Conservation (phyloP, 2,113 vertebrate genomes). For the Todiramphus saurophagus region DNA sequence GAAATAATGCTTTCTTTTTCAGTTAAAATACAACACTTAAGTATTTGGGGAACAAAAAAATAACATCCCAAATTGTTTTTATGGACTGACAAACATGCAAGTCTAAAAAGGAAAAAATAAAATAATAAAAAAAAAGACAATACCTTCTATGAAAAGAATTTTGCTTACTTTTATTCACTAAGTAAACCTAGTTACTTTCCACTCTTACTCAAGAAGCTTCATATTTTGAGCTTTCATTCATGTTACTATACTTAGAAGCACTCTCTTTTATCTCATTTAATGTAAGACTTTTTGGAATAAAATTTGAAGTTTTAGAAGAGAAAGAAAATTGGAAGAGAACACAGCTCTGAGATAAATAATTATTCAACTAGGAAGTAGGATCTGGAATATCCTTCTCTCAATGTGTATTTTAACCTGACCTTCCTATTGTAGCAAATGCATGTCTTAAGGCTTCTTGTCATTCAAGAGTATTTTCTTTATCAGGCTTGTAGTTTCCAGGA, state of each 20-base stretch:
- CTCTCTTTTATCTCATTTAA: not conserved
- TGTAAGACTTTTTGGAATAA: not conserved
- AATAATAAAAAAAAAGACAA: not conserved
- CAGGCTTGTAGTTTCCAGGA: not conserved
- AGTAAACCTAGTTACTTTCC: not conserved
- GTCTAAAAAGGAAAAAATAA: not conserved
- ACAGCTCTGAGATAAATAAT: not conserved
- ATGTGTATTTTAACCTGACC: not conserved
- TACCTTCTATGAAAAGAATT: not conserved
- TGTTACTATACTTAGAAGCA: not conserved
- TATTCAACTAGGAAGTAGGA: not conserved
- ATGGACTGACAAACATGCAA: not conserved
- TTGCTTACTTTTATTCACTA: not conserved
- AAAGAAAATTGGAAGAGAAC: not conserved
- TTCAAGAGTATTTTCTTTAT: not conserved
- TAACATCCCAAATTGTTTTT: not conserved
- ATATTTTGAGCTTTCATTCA: not conserved
- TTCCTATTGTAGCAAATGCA: not conserved
- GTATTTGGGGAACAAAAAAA: not conserved
- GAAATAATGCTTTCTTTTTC: not conserved
- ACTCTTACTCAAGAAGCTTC: not conserved
- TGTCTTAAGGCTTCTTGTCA: not conserved
- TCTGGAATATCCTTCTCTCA: not conserved
- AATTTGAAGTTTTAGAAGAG: not conserved
- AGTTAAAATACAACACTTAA: not conserved